phyloP scores from a whole-genome alignment of 2,797 vertebrate genomes.

The Cynopterus sphinx region DNA sequence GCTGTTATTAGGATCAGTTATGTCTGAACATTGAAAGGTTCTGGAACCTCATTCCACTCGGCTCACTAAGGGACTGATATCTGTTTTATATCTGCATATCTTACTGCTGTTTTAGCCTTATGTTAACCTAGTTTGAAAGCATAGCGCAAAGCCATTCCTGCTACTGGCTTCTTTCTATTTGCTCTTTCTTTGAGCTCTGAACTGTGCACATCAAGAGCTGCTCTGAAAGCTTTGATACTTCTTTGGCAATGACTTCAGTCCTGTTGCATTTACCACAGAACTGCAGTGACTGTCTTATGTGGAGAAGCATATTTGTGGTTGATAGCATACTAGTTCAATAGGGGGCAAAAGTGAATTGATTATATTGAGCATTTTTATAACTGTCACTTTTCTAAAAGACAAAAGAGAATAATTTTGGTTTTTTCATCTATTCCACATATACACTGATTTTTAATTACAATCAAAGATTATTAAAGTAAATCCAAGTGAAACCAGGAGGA shows the following conservation, averaged over 20 bases:
- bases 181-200: constrained; percentile 54
- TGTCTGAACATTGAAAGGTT: neutral
- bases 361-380: constrained; percentile 76
- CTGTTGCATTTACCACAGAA: constrained; percentile 78
- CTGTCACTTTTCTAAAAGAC: constrained; percentile 81
- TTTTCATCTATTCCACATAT: constrained; percentile 72
- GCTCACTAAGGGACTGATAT: constrained; percentile 51
- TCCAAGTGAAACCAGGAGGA: constrained; percentile 67
- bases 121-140: constrained; percentile 71
- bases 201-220: constrained; percentile 72
- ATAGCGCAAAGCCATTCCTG: constrained; percentile 71
- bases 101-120: constrained; percentile 68
- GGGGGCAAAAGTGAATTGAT: constrained; percentile 74
- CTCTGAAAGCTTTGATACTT: constrained; percentile 76
- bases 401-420: constrained; percentile 80
- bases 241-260: constrained; percentile 77
- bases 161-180: constrained; percentile 5
- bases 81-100: constrained; percentile 62
- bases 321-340: constrained; percentile 79
- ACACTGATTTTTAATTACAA: constrained; percentile 76
- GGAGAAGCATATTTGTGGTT: constrained; percentile 81
- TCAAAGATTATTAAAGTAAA: constrained; percentile 77
- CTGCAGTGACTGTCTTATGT: constrained; percentile 77
- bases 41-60: neutral
- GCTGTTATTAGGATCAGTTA: neutral